These are phyloP conservation scores for Tetragonisca angustula DNA, from an alignment of 2,888 invertebrate genomes.

Conservation along the genomic window DNA sequence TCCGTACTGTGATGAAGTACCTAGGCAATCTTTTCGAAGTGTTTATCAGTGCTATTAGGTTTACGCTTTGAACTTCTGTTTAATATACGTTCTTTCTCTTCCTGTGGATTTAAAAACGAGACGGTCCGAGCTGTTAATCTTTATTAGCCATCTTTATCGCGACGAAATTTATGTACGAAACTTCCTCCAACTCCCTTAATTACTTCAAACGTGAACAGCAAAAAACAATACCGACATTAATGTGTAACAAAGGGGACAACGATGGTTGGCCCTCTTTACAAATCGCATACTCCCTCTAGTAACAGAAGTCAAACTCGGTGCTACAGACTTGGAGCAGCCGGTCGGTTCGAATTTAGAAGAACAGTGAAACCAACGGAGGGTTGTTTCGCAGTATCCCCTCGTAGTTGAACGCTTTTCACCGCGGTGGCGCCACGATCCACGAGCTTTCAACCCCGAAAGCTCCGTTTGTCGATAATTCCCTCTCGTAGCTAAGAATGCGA, in stretches of 20 bases:
- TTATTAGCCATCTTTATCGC: too few relatives aligned
- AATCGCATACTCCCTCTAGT: constrained; percentile 57
- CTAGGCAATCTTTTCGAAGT: constrained; percentile 25
- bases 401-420: constrained; percentile 46
- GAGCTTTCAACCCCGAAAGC: not conserved
- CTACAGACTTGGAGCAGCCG: constrained; percentile 12
- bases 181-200: not conserved
- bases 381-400: constrained; percentile 34
- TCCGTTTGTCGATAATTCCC: constrained; percentile 34
- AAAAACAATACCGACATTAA: too few relatives aligned
- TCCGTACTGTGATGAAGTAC: constrained; percentile 39
- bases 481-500: not conserved
- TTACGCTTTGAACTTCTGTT: not conserved
- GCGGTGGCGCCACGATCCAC: constrained; percentile 66
- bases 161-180: too few relatives aligned
- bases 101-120: not conserved
- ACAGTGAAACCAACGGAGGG: constrained; percentile 47
- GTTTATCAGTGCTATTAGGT: constrained; percentile 39
- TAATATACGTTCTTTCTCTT: not conserved
- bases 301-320: constrained; percentile 14
- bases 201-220: too few relatives aligned
- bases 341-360: constrained; percentile 18
- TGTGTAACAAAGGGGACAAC: not conserved
- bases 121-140: not conserved
- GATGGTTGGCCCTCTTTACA: not conserved